Evolutionary conservation across 2,797 vertebrate species (phyloP).

Genomic region (Hephaestus fuliginosus): DNA sequence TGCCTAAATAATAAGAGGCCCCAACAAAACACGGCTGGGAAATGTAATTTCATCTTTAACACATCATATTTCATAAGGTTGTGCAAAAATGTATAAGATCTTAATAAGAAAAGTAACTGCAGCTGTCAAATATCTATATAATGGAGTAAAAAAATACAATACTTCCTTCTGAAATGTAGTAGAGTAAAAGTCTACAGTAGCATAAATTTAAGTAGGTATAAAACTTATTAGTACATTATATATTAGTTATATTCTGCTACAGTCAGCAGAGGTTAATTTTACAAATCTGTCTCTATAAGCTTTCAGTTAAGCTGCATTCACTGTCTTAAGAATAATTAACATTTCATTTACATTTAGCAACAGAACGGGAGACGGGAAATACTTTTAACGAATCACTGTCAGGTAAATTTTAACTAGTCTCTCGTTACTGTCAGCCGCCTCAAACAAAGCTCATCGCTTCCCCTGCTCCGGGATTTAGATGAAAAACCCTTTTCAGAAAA

Average conservation of each 20-base stretch:
- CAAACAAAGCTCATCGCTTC: slow-evolving; percentile 10
- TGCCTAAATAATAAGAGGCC: background rate
- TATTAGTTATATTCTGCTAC: background rate
- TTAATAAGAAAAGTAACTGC: background rate
- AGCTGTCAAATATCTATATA: background rate
- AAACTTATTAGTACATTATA: background rate
- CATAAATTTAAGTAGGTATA: background rate
- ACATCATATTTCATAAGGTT: background rate
- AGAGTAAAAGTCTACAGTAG: background rate
- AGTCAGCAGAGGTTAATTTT: background rate
- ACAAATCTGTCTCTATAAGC: background rate
- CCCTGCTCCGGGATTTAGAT: slow-evolving; percentile 24
- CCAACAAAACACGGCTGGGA: background rate
- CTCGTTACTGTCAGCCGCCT: slow-evolving; percentile 4
- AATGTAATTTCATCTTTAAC: background rate
- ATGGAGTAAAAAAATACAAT: background rate
- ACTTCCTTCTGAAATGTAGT: background rate
- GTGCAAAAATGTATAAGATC: background rate
- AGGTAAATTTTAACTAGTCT: slow-evolving; percentile 28
- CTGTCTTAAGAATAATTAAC: slow-evolving; percentile 22
- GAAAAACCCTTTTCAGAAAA: slow-evolving; percentile 40
- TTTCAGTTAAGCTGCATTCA: background rate
- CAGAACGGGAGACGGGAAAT: slow-evolving; percentile 3
- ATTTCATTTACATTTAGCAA: slow-evolving; percentile 14
- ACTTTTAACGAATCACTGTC: slow-evolving; percentile 5